phyloP scores from a whole-genome alignment of 2,888 invertebrate genomes.

The Melinopterus prodromus region DNA sequence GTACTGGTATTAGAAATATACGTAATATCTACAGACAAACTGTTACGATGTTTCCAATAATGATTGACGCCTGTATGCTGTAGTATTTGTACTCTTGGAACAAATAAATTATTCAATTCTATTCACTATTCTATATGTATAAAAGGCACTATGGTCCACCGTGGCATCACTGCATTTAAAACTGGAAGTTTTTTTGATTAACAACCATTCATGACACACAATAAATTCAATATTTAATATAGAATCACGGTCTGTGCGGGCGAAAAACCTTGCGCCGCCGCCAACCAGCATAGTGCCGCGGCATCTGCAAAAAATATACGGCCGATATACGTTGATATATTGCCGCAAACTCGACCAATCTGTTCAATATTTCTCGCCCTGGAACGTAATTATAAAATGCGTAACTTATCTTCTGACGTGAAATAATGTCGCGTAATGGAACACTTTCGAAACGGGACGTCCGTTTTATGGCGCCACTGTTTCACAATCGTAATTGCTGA shows the following conservation, averaged over 20 bases:
- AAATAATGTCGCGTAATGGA: neutral
- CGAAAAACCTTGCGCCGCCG: neutral
- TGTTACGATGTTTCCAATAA: too few species aligned
- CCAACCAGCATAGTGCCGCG: neutral
- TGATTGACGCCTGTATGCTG: too few species aligned
- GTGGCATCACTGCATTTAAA: neutral
- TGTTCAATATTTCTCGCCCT: conserved; percentile 4
- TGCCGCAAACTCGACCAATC: conserved; percentile 4
- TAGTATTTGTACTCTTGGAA: too few species aligned
- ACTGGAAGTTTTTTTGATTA: neutral
- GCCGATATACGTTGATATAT: neutral
- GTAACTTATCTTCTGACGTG: neutral
- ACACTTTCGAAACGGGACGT: neutral
- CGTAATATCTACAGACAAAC: too few species aligned
- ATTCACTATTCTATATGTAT: too few species aligned
- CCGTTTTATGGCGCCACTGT: neutral
- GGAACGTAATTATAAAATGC: conserved; percentile 4
- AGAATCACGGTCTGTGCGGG: neutral
- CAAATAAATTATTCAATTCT: too few species aligned
- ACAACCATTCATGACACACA: neutral
- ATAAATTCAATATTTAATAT: neutral
- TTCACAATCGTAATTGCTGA: neutral
- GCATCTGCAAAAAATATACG: neutral
- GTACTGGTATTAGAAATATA: too few species aligned
- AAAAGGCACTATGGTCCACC: too few species aligned